A percentile compares a stretch with the other conserved stretches of the same genome.
Evolutionary conservation across 2,888 invertebrate genomes (phyloP).

Genomic region (Leptothorax acervorum): DNA sequence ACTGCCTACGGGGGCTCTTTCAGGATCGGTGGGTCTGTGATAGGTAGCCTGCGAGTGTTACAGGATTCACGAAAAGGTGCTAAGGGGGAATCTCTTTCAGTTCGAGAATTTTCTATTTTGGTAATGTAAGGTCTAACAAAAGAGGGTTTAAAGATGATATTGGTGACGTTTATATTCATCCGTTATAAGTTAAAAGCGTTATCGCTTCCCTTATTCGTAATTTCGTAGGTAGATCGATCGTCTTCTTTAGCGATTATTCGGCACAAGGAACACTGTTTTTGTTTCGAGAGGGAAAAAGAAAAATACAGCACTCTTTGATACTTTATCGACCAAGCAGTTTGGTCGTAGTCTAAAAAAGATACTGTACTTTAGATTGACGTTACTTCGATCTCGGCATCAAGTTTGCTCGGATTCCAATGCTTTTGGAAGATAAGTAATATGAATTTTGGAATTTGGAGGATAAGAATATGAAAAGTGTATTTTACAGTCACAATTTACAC

Average conservation of each 20-base stretch:
- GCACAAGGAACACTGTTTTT: background rate
- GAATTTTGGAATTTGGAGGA: background rate
- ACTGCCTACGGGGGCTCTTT: conserved; percentile 69
- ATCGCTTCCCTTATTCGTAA: conserved; percentile 26
- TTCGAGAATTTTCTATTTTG: conserved; percentile 72
- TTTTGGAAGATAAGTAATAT: background rate
- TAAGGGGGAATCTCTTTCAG: conserved; percentile 69
- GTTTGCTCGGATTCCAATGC: background rate
- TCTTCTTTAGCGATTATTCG: conserved; percentile 12
- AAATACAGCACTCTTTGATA: conserved; percentile 38
- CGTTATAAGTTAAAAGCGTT: conserved; percentile 35
- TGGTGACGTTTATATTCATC: conserved; percentile 45
- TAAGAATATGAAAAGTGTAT: conserved; percentile 2
- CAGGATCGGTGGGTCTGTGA: conserved; percentile 79
- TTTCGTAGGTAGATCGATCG: conserved; percentile 30
- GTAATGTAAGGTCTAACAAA: conserved; percentile 58
- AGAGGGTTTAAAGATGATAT: conserved; percentile 36
- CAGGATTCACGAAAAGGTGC: conserved; percentile 75
- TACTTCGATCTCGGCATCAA: conserved; percentile 24
- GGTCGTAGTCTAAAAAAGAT: conserved; percentile 69
- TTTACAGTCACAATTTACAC: too few species aligned
- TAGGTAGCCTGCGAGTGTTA: conserved; percentile 73
- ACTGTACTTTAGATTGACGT: conserved; percentile 34
- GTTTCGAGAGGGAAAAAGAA: background rate
- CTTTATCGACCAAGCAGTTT: conserved; percentile 62